Conservation (phyloP, 2,113 vertebrate genomes). For the Microcebus murinus region DNA sequence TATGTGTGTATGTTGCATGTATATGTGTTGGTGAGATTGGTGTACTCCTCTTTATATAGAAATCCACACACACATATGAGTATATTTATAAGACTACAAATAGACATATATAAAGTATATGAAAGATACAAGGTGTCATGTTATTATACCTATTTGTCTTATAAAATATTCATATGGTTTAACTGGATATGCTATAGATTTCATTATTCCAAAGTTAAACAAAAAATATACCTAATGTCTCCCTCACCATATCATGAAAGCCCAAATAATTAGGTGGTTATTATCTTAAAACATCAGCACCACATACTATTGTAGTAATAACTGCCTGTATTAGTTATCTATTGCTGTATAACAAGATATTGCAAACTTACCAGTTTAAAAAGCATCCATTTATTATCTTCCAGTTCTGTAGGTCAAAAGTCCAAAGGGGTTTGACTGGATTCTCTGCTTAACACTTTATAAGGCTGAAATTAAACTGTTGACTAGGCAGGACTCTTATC, state of each 20-base stretch:
- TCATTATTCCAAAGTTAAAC: background rate
- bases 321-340: background rate
- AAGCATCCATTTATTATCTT: background rate
- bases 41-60: background rate
- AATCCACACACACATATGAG: background rate
- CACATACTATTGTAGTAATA: background rate
- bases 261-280: background rate
- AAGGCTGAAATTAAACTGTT: background rate
- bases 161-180: background rate
- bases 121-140: background rate
- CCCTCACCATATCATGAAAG: background rate
- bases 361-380: background rate
- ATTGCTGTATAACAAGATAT: background rate
- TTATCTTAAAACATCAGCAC: background rate
- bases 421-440: background rate
- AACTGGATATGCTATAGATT: background rate
- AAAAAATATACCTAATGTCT: background rate
- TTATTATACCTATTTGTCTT: background rate
- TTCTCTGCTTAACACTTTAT: background rate
- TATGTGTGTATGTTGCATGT: background rate
- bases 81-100: background rate
- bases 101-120: too few relatives aligned
- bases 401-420: background rate
- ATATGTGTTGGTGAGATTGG: background rate
- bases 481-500: background rate